Evolutionary conservation across 2,113 vertebrate species (phyloP).

Genomic region (Poicephalus meyeri): DNA sequence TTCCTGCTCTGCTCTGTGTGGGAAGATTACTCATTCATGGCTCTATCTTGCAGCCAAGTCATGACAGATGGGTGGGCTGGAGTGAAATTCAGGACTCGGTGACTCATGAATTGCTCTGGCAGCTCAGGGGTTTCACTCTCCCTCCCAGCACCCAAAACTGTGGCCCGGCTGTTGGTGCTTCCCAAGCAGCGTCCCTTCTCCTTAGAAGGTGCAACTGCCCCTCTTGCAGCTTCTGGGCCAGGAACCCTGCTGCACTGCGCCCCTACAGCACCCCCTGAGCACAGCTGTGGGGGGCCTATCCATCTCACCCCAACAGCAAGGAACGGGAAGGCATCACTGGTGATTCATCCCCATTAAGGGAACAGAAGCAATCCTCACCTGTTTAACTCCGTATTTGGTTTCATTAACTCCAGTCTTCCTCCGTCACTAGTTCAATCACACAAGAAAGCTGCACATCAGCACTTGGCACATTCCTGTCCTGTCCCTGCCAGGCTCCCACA

Average conservation of each 20-base stretch:
- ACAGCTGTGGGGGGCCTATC: neutral
- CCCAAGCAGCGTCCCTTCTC: neutral
- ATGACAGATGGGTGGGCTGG: conserved; percentile 36
- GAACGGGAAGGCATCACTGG: neutral
- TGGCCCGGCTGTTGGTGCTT: neutral
- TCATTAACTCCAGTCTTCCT: neutral
- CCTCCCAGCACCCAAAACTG: neutral
- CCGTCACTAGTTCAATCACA: neutral
- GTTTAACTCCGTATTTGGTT: neutral
- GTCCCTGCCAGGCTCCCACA: neutral
- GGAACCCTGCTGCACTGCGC: neutral
- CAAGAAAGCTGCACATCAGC: neutral
- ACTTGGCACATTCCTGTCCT: neutral
- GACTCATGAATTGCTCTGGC: neutral
- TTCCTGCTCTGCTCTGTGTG: neutral
- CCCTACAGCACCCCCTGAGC: neutral
- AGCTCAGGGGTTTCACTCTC: neutral
- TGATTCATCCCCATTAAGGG: neutral
- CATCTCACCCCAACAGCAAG: neutral
- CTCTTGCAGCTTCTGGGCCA: neutral
- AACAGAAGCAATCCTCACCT: neutral
- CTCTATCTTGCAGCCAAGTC: conserved; percentile 38
- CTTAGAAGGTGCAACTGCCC: neutral
- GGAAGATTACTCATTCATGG: conserved; percentile 27
- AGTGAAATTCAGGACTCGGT: neutral